phyloP scores from a whole-genome alignment of 2,113 vertebrate genomes.

The Colossoma macropomum region DNA sequence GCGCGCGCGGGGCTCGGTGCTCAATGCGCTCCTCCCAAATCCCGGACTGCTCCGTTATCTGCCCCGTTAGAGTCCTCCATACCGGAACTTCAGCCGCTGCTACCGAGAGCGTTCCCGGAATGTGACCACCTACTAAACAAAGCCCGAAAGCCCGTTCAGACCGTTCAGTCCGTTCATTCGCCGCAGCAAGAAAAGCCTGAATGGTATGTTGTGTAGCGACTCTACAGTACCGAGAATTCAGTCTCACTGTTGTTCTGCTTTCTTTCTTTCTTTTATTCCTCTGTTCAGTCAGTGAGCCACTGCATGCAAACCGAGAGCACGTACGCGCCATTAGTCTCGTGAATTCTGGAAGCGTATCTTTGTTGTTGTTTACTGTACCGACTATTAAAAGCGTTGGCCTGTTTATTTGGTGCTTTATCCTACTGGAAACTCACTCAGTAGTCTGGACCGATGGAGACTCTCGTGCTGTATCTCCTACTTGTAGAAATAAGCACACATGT shows the following conservation, averaged over 20 bases:
- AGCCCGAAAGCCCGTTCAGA: conserved; percentile 22
- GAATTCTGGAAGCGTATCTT: neutral
- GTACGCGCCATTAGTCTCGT: neutral
- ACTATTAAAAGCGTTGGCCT: neutral
- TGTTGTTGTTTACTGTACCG: neutral
- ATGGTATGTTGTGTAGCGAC: conserved; percentile 39
- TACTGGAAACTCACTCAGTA: neutral
- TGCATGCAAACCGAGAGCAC: neutral
- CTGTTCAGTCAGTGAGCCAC: neutral
- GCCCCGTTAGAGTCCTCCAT: conserved; percentile 62
- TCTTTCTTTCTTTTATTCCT: neutral
- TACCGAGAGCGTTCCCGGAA: neutral
- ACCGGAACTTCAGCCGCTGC: conserved; percentile 33
- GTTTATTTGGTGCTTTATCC: neutral
- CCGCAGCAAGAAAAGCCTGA: conserved; percentile 42
- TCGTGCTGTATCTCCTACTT: neutral
- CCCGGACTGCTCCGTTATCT: conserved; percentile 30
- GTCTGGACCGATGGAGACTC: no score
- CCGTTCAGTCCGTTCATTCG: conserved; percentile 17
- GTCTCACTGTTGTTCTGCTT: neutral
- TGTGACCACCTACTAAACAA: conserved; percentile 49
- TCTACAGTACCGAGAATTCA: neutral
- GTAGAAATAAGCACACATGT: neutral
- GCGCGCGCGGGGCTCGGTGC: conserved; percentile 49
- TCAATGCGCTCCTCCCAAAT: conserved; percentile 35